Evolutionary conservation across 1,140 invertebrate genomes (phyloP).

Genomic region (Drosophila ogumai): DNA sequence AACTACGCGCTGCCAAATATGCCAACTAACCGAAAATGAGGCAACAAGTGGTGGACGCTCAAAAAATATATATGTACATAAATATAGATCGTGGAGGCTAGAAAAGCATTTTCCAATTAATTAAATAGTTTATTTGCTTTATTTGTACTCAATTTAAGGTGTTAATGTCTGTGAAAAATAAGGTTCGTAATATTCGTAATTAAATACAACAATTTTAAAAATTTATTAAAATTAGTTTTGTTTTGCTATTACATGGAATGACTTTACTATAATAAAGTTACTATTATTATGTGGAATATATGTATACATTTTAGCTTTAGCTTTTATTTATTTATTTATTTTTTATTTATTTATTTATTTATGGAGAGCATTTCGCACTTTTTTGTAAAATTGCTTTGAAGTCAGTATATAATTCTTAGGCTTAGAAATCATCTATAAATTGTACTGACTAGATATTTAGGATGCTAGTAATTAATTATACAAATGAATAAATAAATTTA

Average conservation of each 20-base stretch:
- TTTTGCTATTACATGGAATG: not conserved
- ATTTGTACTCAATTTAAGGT: not conserved
- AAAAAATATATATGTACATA: not conserved
- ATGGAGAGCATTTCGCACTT: too few relatives aligned
- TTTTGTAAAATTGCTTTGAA: not conserved
- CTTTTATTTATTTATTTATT: not conserved
- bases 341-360: too few relatives aligned
- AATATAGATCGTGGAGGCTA: not conserved
- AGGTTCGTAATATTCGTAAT: too few relatives aligned
- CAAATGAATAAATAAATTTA: not conserved
- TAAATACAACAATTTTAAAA: too few relatives aligned
- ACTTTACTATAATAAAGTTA: not conserved
- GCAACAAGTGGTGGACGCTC: constrained; percentile 20
- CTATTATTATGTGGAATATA: not conserved
- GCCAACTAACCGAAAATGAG: constrained; percentile 18
- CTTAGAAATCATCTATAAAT: not conserved
- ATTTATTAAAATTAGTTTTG: too few relatives aligned
- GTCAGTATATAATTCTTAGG: too few relatives aligned
- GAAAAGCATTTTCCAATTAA: not conserved
- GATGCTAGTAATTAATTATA: not conserved
- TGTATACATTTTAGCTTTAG: not conserved
- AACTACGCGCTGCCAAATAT: constrained; percentile 4
- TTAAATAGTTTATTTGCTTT: not conserved
- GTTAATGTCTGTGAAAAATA: too few relatives aligned
- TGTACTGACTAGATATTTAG: not conserved